These are phyloP conservation scores for Eptesicus fuscus DNA, from an alignment of 2,113 vertebrate species.

Conservation along the genomic window DNA sequence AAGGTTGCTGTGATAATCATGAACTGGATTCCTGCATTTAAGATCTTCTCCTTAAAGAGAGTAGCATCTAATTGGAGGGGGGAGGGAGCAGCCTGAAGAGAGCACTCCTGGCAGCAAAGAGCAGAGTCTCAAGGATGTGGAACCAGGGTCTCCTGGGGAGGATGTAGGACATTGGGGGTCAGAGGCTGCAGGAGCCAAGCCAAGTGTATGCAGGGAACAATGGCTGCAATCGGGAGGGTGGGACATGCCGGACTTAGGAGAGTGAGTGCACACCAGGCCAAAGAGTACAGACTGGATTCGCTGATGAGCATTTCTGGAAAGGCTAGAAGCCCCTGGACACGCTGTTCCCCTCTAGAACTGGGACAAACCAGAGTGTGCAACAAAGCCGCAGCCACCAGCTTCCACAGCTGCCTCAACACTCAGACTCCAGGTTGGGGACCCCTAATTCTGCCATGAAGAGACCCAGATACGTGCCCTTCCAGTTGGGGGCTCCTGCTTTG, in stretches of 20 bases:
- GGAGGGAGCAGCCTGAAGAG: not conserved
- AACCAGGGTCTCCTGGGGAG: not conserved
- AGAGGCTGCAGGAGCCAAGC: not conserved
- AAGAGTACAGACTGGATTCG: not conserved
- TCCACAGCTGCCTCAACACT: not conserved
- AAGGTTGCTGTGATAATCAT: not conserved
- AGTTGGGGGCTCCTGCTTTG: not conserved
- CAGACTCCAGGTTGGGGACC: not conserved
- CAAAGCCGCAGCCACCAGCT: not conserved
- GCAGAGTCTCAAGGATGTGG: not conserved
- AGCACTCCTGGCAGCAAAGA: not conserved
- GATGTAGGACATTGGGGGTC: not conserved
- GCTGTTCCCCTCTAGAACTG: not conserved
- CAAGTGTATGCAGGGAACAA: not conserved
- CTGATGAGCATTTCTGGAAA: not conserved
- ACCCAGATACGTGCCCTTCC: not conserved
- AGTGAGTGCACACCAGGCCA: not conserved
- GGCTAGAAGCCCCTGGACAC: not conserved
- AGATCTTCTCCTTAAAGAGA: not conserved
- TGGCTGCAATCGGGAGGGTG: not conserved
- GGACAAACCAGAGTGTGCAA: not conserved
- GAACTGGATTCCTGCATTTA: not conserved
- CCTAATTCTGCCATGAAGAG: not conserved
- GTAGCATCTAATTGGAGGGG: not conserved
- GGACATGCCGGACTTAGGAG: not conserved